Conservation (phyloP, 2,888 invertebrate species). For the Stenodera caucasica region DNA sequence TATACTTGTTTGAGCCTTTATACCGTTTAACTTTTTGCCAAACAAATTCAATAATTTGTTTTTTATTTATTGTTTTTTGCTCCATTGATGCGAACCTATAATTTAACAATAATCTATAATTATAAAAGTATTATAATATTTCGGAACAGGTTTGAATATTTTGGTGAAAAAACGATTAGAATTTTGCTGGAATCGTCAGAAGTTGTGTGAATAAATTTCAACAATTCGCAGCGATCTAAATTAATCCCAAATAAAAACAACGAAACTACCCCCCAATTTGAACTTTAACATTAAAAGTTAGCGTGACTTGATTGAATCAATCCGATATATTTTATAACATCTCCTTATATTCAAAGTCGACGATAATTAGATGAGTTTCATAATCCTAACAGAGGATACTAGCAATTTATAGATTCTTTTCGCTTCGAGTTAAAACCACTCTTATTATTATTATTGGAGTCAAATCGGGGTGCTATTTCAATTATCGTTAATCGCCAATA, state of each 20-base stretch:
- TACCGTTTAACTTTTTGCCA: background rate
- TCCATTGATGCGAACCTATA: background rate
- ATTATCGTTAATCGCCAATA: too few relatives aligned
- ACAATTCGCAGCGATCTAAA: too few relatives aligned
- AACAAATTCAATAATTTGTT: background rate
- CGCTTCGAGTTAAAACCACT: too few relatives aligned
- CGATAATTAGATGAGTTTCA: background rate
- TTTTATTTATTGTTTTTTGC: background rate
- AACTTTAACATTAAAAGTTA: slow-evolving; percentile 7
- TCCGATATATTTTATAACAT: background rate
- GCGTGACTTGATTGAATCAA: too few relatives aligned
- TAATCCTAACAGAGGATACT: too few relatives aligned
- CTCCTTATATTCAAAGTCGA: background rate
- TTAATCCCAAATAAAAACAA: too few relatives aligned
- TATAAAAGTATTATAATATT: background rate
- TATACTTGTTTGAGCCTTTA: background rate
- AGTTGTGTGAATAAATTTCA: too few relatives aligned
- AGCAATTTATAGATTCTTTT: too few relatives aligned
- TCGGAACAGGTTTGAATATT: background rate
- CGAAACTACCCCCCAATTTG: background rate
- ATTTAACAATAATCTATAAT: background rate
- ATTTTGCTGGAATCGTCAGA: background rate
- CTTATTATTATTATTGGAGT: too few relatives aligned
- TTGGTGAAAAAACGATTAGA: background rate
- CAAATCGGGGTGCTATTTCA: too few relatives aligned